Percentiles rank a stretch among this genome's conserved stretches.
Evolutionary conservation across 1,140 invertebrate genomes (phyloP).

Genomic region (honey bee (Apis mellifera)): DNA sequence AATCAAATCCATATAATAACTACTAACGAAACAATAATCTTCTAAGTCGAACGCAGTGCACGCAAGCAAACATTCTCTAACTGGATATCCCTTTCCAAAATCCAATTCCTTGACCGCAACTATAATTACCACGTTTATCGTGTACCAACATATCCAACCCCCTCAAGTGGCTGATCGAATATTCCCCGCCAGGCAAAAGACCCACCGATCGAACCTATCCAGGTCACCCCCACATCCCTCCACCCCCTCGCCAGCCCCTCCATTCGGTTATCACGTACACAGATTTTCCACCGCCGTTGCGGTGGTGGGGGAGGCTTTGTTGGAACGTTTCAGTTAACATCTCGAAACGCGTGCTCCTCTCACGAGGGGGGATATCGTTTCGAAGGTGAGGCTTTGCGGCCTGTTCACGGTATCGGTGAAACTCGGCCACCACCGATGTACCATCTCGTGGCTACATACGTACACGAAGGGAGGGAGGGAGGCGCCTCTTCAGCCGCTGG

Average conservation of each 20-base stretch:
- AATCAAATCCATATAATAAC: no score
- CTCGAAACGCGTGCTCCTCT: not conserved
- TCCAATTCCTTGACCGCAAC: not conserved
- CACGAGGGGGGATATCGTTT: not conserved
- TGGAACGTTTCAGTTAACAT: not conserved
- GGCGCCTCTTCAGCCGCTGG: constrained; percentile 34
- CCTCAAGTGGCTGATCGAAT: not conserved
- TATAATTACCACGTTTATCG: constrained; percentile 9
- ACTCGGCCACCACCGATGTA: constrained; percentile 30
- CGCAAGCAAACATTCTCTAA: no score
- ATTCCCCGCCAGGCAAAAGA: not conserved
- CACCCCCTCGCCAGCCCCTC: no score
- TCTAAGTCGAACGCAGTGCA: no score
- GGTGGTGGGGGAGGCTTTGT: not conserved
- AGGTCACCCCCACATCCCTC: not conserved
- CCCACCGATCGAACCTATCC: not conserved
- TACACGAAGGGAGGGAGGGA: constrained; percentile 3
- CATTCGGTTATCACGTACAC: not conserved
- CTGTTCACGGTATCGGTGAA: constrained; percentile 18
- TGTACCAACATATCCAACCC: not conserved
- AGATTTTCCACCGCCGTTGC: not conserved
- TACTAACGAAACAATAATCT: no score
- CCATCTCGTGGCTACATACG: constrained; percentile 20
- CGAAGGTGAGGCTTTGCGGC: constrained; percentile 7
- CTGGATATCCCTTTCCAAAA: not conserved